A percentile compares a stretch with the other conserved stretches of the same genome.
Conservation (phyloP, 2,113 vertebrate species). For the Cochlearius cochlearius region DNA sequence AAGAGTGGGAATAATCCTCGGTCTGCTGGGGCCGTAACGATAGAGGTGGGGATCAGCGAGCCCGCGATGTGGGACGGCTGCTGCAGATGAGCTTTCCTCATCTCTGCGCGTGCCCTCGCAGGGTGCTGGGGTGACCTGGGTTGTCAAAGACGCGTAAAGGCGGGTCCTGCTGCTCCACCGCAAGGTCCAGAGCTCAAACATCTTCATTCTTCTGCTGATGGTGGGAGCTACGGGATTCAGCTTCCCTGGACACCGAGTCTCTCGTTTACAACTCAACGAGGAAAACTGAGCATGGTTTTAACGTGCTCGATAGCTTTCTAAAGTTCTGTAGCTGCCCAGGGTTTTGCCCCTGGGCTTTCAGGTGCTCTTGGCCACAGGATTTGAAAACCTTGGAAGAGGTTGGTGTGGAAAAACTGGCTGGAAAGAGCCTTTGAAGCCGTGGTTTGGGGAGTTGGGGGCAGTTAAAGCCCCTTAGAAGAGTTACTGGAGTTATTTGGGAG, state of each 20-base stretch:
- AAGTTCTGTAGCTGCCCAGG: neutral
- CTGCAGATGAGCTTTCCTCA: neutral
- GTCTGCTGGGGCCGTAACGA: neutral
- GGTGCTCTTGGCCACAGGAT: neutral
- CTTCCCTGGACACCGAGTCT: neutral
- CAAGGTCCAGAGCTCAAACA: neutral
- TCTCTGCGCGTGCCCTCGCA: neutral
- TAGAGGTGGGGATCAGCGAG: too few relatives aligned
- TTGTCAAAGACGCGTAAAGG: neutral
- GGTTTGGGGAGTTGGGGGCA: neutral
- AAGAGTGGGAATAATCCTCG: neutral
- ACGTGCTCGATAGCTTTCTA: rapidly evolving
- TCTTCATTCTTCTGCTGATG: too few relatives aligned
- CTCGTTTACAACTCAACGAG: neutral
- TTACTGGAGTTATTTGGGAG: too few relatives aligned
- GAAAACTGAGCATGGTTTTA: neutral
- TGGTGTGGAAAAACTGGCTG: neutral
- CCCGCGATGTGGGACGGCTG: neutral
- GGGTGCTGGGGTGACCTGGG: neutral
- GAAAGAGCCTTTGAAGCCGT: neutral
- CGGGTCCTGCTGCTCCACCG: rapidly evolving
- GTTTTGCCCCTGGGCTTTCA: neutral
- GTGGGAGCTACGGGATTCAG: neutral
- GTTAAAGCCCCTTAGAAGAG: neutral
- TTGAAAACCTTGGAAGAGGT: neutral